These are phyloP conservation scores for Synanceia verrucosa DNA, from an alignment of 2,797 vertebrate species.

Conservation along the genomic window DNA sequence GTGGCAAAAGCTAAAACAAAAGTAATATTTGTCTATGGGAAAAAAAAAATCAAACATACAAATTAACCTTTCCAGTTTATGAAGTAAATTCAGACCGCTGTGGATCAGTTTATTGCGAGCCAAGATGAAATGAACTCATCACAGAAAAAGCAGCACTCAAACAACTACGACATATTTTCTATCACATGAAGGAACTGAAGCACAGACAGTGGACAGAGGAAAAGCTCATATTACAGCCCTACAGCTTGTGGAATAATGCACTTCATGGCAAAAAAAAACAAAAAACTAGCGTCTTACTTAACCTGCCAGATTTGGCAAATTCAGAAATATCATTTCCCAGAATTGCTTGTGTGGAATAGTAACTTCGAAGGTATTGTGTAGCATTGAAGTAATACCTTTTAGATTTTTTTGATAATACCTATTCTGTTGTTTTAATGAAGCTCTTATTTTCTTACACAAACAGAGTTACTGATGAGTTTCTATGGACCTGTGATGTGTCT, in stretches of 20 bases:
- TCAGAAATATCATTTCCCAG: background rate
- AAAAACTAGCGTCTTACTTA: background rate
- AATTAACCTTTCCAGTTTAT: background rate
- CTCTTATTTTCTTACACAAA: background rate
- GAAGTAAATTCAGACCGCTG: background rate
- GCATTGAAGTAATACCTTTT: background rate
- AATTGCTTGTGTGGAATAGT: background rate
- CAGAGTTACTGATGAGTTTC: background rate
- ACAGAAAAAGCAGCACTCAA: conserved; percentile 16
- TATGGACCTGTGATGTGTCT: background rate
- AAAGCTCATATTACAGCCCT: background rate
- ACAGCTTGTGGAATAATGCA: conserved; percentile 37
- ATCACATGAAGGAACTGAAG: conserved; percentile 11
- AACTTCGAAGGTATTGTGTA: background rate
- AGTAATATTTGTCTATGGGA: background rate
- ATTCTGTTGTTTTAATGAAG: background rate
- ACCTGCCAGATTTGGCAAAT: conserved; percentile 1
- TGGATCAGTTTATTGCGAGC: conserved; percentile 32
- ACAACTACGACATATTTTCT: conserved; percentile 2
- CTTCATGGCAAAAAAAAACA: conserved; percentile 25
- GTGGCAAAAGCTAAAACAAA: too few relatives aligned
- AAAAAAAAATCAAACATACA: too few relatives aligned
- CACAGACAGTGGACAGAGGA: background rate
- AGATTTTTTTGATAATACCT: background rate
- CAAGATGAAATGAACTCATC: background rate